Conservation (phyloP, 2,888 invertebrate species). For the Sicus ferrugineus region DNA sequence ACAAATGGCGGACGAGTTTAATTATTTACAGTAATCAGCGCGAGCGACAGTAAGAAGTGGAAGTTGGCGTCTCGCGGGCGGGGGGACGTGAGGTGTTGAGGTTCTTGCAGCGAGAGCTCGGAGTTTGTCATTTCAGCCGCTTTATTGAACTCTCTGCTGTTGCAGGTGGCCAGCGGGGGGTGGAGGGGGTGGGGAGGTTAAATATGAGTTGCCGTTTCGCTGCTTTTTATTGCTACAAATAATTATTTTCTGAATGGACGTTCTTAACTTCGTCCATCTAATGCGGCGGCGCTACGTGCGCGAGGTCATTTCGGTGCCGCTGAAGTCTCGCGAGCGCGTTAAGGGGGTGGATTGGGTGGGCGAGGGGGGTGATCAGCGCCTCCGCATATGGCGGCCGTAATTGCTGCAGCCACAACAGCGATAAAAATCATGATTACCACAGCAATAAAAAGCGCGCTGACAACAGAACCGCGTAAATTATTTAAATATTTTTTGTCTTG, state of each 20-base stretch:
- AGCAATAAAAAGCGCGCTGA: conserved; percentile 23
- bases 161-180: no score
- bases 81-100: conserved; percentile 1
- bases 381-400: not conserved
- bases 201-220: not conserved
- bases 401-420: conserved; percentile 26
- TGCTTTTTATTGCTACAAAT: not conserved
- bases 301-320: conserved; percentile 6
- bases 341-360: no score
- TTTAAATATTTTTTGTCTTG: conserved; percentile 11
- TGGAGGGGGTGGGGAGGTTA: not conserved
- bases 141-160: no score
- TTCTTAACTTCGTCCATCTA: conserved; percentile 14
- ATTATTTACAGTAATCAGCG: conserved; percentile 21
- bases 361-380: conserved; percentile 1
- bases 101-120: not conserved
- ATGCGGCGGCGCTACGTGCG: not conserved
- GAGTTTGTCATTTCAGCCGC: not conserved
- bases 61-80: not conserved
- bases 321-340: not conserved
- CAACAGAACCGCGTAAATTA: conserved; percentile 32
- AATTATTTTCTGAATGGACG: conserved; percentile 4
- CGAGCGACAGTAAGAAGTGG: not conserved
- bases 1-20: conserved; percentile 10
- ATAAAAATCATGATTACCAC: conserved; percentile 2